A percentile compares a stretch with the other conserved stretches of the same genome.
phyloP scores from a whole-genome alignment of 37 sponge, comb jelly and placozoan genomes.

The Lycopodina hypogea region DNA sequence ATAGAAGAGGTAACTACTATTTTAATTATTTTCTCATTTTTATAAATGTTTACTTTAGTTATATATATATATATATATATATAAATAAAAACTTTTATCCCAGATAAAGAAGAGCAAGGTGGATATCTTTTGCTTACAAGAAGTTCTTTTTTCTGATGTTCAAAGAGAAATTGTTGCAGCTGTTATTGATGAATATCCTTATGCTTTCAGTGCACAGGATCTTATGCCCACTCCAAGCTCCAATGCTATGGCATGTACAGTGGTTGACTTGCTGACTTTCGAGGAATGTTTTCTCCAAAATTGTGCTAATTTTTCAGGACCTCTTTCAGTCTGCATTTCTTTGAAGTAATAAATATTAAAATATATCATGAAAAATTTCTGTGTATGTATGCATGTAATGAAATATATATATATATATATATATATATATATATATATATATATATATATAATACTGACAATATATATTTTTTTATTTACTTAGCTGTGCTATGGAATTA shows the following conservation, averaged over 20 bases:
- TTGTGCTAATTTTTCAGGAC: not conserved
- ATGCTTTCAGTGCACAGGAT: conserved; percentile 8
- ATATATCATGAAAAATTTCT: too few species aligned
- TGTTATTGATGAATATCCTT: not conserved
- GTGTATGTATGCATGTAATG: too few species aligned
- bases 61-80: not conserved
- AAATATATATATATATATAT: too few species aligned
- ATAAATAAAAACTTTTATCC: not conserved
- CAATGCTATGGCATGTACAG: not conserved
- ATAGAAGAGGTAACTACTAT: not conserved
- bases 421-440: not conserved
- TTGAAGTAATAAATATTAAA: too few species aligned
- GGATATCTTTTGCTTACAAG: conserved; percentile 26
- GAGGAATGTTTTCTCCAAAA: not conserved
- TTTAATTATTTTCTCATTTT: not conserved
- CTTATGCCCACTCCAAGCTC: not conserved
- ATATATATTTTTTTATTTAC: not conserved
- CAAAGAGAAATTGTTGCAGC: conserved; percentile 1
- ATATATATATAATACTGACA: not conserved
- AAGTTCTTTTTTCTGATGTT: conserved; percentile 3
- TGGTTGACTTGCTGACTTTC: not conserved
- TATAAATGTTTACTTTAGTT: not conserved
- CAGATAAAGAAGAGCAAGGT: conserved; percentile 18
- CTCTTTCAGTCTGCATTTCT: too few species aligned
- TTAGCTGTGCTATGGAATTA: not conserved